phyloP scores from a whole-genome alignment of 1,140 invertebrate genomes.

The Eumeta japonica region DNA sequence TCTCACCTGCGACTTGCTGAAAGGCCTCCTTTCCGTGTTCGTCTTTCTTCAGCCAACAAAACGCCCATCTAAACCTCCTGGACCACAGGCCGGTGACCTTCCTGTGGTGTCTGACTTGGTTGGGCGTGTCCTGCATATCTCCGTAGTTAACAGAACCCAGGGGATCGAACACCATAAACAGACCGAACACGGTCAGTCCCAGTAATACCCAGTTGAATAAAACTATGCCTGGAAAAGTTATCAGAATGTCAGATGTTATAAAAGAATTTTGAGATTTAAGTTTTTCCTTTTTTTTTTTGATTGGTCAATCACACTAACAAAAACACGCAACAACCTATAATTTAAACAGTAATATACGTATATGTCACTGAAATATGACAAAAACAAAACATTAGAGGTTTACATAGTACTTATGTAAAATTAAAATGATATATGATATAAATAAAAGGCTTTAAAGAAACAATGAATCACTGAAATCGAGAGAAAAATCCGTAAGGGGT shows the following conservation, averaged over 20 bases:
- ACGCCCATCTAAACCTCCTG: constrained; percentile 70
- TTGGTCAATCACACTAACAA: too few species aligned
- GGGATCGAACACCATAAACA: constrained; percentile 79
- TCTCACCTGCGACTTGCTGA: constrained; percentile 74
- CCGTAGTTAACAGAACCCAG: constrained; percentile 67
- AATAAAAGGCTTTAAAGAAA: background rate
- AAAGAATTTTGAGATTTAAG: background rate
- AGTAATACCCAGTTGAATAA: constrained; percentile 80
- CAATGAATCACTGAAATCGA: background rate
- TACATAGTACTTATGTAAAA: too few species aligned
- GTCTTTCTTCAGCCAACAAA: constrained; percentile 79
- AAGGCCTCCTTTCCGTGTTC: constrained; percentile 81
- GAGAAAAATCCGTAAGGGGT: background rate
- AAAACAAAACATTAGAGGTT: too few species aligned
- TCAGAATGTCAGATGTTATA: background rate
- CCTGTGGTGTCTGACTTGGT: constrained; percentile 60
- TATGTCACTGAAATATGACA: too few species aligned
- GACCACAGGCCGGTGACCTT: constrained; percentile 69
- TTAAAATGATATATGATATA: too few species aligned
- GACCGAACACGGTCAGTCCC: constrained; percentile 69
- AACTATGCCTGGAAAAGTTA: constrained; percentile 64
- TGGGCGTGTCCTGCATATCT: constrained; percentile 60
- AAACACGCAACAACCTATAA: too few species aligned
- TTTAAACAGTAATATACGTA: too few species aligned
- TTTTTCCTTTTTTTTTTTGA: too few species aligned